phyloP scores from a whole-genome alignment of 2,888 invertebrate species.

The Pollenia amentaria region DNA sequence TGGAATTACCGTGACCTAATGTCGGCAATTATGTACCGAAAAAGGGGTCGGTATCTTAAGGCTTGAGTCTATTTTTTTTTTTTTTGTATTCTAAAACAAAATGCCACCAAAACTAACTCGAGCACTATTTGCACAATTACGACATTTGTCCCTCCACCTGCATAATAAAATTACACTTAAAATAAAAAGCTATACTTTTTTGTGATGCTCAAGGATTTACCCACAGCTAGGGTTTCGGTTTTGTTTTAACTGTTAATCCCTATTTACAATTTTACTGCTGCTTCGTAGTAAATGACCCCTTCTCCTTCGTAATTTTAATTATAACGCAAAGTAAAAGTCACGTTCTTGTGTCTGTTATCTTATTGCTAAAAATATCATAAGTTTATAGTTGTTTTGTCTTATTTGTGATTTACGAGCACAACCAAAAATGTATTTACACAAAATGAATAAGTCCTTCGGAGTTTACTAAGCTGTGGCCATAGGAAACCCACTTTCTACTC shows the following conservation, averaged over 20 bases:
- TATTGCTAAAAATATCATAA: constrained; percentile 36
- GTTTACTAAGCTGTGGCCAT: constrained; percentile 26
- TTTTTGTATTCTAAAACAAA: background rate
- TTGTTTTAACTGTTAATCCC: constrained; percentile 17
- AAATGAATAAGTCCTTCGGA: constrained; percentile 43
- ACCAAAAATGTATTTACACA: constrained; percentile 7
- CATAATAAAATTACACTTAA: background rate
- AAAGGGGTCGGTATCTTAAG: no score
- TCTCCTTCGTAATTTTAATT: constrained; percentile 55
- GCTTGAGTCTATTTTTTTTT: background rate
- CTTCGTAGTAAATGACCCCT: constrained; percentile 28
- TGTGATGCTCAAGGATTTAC: constrained; percentile 53
- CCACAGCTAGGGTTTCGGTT: constrained; percentile 6
- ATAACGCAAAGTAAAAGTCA: constrained; percentile 69
- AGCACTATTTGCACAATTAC: background rate
- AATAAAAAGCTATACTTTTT: background rate
- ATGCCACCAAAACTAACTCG: background rate
- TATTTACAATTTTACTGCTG: background rate
- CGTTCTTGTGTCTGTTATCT: constrained; percentile 60
- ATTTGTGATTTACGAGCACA: constrained; percentile 11
- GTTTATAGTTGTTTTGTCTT: constrained; percentile 31
- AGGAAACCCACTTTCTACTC: constrained; percentile 2
- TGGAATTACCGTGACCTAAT: no score
- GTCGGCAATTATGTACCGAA: no score
- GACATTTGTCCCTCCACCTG: background rate